Conservation (phyloP, 2,888 invertebrate genomes). For the Drosophila basisetae region DNA sequence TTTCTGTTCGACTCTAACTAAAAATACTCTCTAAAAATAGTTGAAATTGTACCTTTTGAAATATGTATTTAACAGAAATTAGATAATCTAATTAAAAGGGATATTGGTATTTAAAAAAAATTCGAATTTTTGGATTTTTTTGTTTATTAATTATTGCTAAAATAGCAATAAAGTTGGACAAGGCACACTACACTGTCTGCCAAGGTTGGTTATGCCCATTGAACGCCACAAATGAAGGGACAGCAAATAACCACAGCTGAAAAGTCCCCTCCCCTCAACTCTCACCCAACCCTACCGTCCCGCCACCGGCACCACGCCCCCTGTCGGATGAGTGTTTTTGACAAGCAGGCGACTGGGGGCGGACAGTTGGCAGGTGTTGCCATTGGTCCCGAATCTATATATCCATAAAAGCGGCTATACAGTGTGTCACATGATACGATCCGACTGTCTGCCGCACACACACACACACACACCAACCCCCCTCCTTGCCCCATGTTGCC, state of each 20-base stretch:
- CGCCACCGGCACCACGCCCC: neutral
- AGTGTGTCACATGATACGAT: slow-evolving; percentile 40
- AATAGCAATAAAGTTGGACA: neutral
- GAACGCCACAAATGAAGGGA: neutral
- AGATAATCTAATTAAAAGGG: neutral
- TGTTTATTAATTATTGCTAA: neutral
- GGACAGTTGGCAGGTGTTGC: slow-evolving; percentile 67
- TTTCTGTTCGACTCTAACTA: neutral
- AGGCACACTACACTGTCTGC: neutral
- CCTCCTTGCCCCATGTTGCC: slow-evolving; percentile 21
- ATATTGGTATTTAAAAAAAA: neutral
- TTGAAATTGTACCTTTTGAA: neutral
- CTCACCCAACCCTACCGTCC: neutral
- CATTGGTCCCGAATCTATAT: slow-evolving; percentile 37
- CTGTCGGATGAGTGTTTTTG: slow-evolving; percentile 7
- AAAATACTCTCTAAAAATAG: neutral
- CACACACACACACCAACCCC: neutral
- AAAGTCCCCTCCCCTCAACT: neutral
- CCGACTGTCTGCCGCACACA: slow-evolving; percentile 3
- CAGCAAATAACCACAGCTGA: neutral
- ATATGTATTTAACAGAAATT: neutral
- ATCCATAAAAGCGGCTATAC: slow-evolving; percentile 25
- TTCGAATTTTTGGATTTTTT: neutral
- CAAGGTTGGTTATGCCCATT: neutral
- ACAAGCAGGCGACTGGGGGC: slow-evolving; percentile 15